Conservation (phyloP, 2,888 invertebrate genomes). For the Tuberolachnus salignus region DNA sequence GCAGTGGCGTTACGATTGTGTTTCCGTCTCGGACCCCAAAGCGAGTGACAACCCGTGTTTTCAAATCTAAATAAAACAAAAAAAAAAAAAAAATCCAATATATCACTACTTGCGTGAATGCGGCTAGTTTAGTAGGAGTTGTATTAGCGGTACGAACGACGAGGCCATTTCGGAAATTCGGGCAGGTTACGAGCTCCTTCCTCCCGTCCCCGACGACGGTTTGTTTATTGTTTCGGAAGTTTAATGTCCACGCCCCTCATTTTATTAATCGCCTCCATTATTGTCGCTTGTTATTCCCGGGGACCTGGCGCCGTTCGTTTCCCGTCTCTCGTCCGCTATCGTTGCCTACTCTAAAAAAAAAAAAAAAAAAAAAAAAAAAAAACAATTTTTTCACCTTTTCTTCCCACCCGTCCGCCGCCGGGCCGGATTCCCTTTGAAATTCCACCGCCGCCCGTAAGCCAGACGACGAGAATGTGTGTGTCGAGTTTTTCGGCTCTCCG, state of each 20-base stretch:
- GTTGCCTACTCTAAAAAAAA: conserved; percentile 25
- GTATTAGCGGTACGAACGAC: neutral
- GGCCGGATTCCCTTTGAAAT: neutral
- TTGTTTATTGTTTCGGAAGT: conserved; percentile 44
- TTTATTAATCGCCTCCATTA: conserved; percentile 50
- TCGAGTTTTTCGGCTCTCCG: conserved; percentile 37
- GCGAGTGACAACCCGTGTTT: conserved; percentile 4
- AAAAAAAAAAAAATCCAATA: conserved; percentile 8
- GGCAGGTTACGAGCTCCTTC: conserved; percentile 2
- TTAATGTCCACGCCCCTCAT: conserved; percentile 39
- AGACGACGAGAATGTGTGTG: conserved; percentile 32
- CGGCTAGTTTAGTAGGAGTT: too few species aligned
- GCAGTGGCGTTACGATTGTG: too few species aligned
- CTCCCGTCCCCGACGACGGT: neutral
- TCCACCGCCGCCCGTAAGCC: conserved; percentile 28
- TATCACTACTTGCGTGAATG: neutral
- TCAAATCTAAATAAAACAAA: neutral
- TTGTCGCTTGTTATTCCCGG: conserved; percentile 45
- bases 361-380: too few species aligned
- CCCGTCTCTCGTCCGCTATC: conserved; percentile 10
- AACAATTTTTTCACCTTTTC: neutral
- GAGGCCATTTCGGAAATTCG: conserved; percentile 38
- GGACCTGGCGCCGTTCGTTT: conserved; percentile 22
- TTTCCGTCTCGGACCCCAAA: too few species aligned
- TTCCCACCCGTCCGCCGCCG: neutral